Conservation (phyloP, 1,140 invertebrate genomes). For the Drosophila pachea region DNA sequence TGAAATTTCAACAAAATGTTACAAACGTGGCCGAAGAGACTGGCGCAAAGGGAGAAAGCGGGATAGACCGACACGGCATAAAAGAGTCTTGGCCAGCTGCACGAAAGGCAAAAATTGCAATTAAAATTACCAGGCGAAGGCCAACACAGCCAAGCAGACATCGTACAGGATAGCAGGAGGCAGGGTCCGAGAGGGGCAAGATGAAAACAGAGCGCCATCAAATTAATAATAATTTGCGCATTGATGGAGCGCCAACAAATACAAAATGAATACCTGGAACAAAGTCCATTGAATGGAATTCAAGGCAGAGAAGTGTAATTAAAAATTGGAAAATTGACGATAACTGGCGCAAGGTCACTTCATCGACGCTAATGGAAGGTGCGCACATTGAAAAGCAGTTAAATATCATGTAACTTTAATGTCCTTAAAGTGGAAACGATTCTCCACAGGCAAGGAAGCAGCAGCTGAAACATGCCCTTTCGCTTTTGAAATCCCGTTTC, state of each 20-base stretch:
- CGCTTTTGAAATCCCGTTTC: background rate
- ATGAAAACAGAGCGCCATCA: slow-evolving; percentile 49
- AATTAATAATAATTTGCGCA: slow-evolving; percentile 73
- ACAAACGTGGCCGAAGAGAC: slow-evolving; percentile 54
- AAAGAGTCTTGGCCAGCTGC: background rate
- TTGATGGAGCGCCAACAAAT: slow-evolving; percentile 53
- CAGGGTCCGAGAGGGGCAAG: slow-evolving; percentile 1
- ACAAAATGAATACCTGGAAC: slow-evolving; percentile 12
- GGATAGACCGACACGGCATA: background rate
- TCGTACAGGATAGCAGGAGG: no score
- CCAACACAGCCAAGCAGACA: slow-evolving; percentile 17
- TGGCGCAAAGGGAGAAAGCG: background rate
- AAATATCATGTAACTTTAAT: slow-evolving; percentile 6
- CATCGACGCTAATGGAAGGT: slow-evolving; percentile 52
- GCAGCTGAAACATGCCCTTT: background rate
- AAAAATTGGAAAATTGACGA: slow-evolving; percentile 45
- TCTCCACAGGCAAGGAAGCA: background rate
- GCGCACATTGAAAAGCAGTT: slow-evolving; percentile 5
- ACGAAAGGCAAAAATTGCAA: slow-evolving; percentile 63
- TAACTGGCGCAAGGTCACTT: slow-evolving; percentile 51
- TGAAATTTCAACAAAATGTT: slow-evolving; percentile 75
- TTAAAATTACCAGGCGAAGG: slow-evolving; percentile 67
- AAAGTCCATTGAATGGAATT: slow-evolving; percentile 22
- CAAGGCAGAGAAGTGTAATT: slow-evolving; percentile 48
- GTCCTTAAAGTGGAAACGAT: background rate